Evolutionary conservation across 2,797 vertebrate genomes (phyloP), one percentile per base, ranked within the genome.

Genomic region (Melanotaenia pygmaea): DNA sequence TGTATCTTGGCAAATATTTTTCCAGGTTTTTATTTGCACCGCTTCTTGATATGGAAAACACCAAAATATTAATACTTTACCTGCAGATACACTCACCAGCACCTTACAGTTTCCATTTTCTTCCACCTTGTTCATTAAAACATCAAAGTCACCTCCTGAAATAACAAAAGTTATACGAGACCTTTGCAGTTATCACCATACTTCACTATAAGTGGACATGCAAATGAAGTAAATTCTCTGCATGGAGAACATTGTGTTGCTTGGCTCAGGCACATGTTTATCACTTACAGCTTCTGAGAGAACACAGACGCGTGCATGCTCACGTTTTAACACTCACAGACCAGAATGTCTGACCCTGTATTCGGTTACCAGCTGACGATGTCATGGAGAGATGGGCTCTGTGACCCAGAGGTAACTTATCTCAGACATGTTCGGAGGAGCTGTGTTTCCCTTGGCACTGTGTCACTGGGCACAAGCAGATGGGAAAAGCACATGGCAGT

Each of bases 401-500:
- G 30, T 76, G 63, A 40, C 72, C 30, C 63, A 1, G 1, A 64
- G 74, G 56, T 72, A 68, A 51, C 58, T 35, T 22, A 57, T 76
- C 62, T 67, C 59, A 5, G 26, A 70, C 62, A 40, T 12, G 3
- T 65, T 57, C 26, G 7, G 78, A 54, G 28, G 50, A 50, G 61
- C 24, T 16, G 59, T 0, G 12, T 51, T 34, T 74, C 77, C 72
- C 74, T 40, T 10, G 59, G 43, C 72, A 54, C 59, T 61, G 68
- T 77, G 85, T 82, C 85, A 78, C 12, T 53, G 59, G 76, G 66
- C 64, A n/a, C 47, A 3, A 80, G 60, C 88, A 91, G 90, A 86
- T 90, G 88, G 85, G 70, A 64, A 72, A 77, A 62, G 65, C 86
- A 80, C 88, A 79, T 76, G 82, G 81, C 64, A 18, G 79, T 61